Base-by-base conservation (phyloP, 2,113 vertebrate genomes). In the Taurulus bubalis region DNA sequence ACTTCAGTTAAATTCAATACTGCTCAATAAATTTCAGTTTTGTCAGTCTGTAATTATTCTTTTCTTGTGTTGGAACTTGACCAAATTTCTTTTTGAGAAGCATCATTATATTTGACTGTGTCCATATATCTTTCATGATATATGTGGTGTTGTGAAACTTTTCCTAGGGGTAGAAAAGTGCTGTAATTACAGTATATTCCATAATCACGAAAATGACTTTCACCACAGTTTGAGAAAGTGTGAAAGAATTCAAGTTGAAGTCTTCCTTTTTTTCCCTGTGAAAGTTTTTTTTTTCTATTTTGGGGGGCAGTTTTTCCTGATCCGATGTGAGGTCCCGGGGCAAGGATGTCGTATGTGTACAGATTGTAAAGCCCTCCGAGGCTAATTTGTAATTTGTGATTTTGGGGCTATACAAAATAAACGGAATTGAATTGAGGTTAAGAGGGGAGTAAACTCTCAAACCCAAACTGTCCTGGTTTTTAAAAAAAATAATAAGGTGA, bases 41-140 rank as follows among this genome's bases (percentile, higher is more conserved):
- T 59, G 62, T 55, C 77, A 77, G 64, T n/a, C 47, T 83, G 20
- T 71, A 80, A 85, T 82, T 75, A 74, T 42, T 75, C 38, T 26
- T 16, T 42, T 63, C 64, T 77, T 2, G 10, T 15, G 7, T 65
- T 38, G 56, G 47, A 77, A 24, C 49, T 49, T 3, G 8, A 38
- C 22, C 5, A 64, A 14, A 47, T 56, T 79, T 64, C 28, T 55
- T 47, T 66, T 81, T 55, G 34, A 65, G 6, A 78, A 36, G 66
- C 30, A 22, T 1, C 14, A 9, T 71, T 75, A 75, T 42, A 12
- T 63, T 72, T 76, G 22, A 56, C 2, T 28, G 42, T 60, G 9
- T 71, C 24, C 42, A 60, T 79, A 49, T 34, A 67, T 72, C 56
- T 63, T 22, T 47, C 34, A 62, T 24, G n/a, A 73, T 56, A 60